Evolutionary conservation across 2,113 vertebrate genomes (phyloP).

Genomic region (Vimba vimba): DNA sequence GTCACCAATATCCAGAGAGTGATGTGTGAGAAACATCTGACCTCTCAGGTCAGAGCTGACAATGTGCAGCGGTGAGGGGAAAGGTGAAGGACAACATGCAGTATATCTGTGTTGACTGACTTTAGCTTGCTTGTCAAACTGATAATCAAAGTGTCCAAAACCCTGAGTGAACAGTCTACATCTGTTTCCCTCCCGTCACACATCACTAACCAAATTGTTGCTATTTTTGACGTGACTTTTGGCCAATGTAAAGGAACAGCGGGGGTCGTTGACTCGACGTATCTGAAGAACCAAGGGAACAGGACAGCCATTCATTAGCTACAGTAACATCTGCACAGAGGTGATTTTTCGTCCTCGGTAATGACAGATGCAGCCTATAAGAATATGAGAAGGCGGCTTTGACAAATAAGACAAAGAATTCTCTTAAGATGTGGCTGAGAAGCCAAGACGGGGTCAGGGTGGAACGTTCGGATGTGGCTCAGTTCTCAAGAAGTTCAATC

Average conservation of each 20-base stretch:
- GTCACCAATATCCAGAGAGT: not conserved
- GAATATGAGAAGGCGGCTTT: slow-evolving; percentile 17
- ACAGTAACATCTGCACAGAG: slow-evolving; percentile 55
- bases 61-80: not conserved
- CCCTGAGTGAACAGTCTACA: not conserved
- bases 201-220: not conserved
- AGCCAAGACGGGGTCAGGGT: not conserved
- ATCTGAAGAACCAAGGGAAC: slow-evolving; percentile 24
- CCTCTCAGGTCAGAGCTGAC: slow-evolving; percentile 26
- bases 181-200: not conserved
- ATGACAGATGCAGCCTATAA: slow-evolving; percentile 46
- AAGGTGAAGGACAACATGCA: slow-evolving; percentile 20
- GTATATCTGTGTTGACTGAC: not conserved
- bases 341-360: slow-evolving; percentile 35
- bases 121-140: not conserved
- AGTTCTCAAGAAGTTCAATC: not conserved
- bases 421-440: not conserved
- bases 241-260: not conserved
- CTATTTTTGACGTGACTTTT: slow-evolving; percentile 14
- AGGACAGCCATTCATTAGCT: slow-evolving; percentile 56
- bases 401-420: slow-evolving; percentile 3
- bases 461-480: not conserved
- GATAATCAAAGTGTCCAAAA: slow-evolving; percentile 10
- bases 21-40: not conserved
- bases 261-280: not conserved